These are phyloP conservation scores for Drosophila falleni DNA, from an alignment of 2,888 invertebrate species.

Conservation along the genomic window DNA sequence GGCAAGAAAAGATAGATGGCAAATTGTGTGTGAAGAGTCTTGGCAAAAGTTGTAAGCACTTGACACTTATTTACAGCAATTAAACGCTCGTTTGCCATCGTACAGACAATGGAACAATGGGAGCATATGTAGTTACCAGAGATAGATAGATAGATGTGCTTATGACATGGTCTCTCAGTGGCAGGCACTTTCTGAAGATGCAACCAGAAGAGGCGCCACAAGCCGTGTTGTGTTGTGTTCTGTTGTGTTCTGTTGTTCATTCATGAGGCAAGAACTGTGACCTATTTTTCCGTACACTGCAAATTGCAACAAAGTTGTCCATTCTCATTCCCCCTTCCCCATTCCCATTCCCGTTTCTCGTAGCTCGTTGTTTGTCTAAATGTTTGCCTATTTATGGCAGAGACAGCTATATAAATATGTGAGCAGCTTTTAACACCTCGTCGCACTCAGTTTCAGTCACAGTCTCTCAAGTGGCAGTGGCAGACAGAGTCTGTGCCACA, in stretches of 20 bases:
- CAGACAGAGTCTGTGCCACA: slow-evolving; percentile 8
- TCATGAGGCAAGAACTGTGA: slow-evolving; percentile 75
- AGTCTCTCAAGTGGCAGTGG: slow-evolving; percentile 23
- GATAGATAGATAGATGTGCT: slow-evolving; percentile 22
- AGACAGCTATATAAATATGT: slow-evolving; percentile 77
- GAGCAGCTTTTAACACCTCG: slow-evolving; percentile 78
- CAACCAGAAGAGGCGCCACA: slow-evolving; percentile 60
- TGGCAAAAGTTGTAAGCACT: slow-evolving; percentile 27
- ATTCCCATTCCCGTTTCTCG: neutral
- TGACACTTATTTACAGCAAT: slow-evolving; percentile 58
- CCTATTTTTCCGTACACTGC: slow-evolving; percentile 59
- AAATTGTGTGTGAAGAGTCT: slow-evolving; percentile 24
- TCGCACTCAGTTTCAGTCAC: slow-evolving; percentile 30
- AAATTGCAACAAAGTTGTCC: slow-evolving; percentile 10
- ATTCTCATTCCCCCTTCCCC: neutral
- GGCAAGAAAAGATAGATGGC: neutral
- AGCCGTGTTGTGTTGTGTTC: slow-evolving; percentile 44
- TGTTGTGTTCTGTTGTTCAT: slow-evolving; percentile 56
- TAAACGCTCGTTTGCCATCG: slow-evolving; percentile 50
- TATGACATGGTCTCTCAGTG: slow-evolving; percentile 48
- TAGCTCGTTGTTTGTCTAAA: slow-evolving; percentile 65
- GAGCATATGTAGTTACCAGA: neutral
- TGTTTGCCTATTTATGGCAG: slow-evolving; percentile 76
- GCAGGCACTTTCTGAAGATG: slow-evolving; percentile 37
- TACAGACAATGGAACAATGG: slow-evolving; percentile 49